A percentile compares a stretch with the other conserved stretches of the same genome.
phyloP scores from a whole-genome alignment of 2,888 invertebrate genomes.

The Leptarthrus brevirostris region DNA sequence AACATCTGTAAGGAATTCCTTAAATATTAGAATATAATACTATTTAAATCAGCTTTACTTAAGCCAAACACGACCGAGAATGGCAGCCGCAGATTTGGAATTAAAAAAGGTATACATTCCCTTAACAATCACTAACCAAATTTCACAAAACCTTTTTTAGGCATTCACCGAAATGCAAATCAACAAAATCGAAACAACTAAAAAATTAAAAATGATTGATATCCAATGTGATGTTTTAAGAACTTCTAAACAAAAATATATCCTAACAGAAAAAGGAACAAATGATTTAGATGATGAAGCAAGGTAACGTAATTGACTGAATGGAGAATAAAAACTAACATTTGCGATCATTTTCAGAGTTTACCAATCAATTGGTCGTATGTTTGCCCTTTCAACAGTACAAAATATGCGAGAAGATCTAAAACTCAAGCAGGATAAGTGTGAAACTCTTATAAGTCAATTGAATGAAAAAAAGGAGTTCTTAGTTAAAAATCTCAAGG shows the following conservation, averaged over 20 bases:
- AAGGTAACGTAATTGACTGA: too few relatives aligned
- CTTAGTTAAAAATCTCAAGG: conserved; percentile 79
- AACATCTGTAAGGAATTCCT: too few relatives aligned
- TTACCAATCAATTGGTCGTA: conserved; percentile 77
- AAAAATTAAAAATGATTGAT: conserved; percentile 81
- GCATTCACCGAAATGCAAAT: conserved; percentile 84
- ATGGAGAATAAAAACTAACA: too few relatives aligned
- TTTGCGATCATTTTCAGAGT: conserved; percentile 61
- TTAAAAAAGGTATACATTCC: conserved; percentile 63
- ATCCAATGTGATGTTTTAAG: conserved; percentile 80
- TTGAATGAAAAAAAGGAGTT: conserved; percentile 80
- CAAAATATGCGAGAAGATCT: conserved; percentile 73
- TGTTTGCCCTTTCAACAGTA: conserved; percentile 79
- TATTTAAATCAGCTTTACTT: too few relatives aligned
- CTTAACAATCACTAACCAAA: too few relatives aligned
- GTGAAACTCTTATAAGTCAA: conserved; percentile 77
- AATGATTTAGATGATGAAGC: conserved; percentile 63
- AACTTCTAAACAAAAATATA: conserved; percentile 76
- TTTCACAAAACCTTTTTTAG: conserved; percentile 62
- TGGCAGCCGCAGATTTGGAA: conserved; percentile 66
- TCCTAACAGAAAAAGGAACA: conserved; percentile 73
- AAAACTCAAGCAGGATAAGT: conserved; percentile 70
- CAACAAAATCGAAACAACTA: conserved; percentile 81
- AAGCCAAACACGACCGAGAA: too few relatives aligned
- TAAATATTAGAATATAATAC: too few relatives aligned